Evolutionary conservation across 2,888 invertebrate genomes (phyloP).

Genomic region (Tetramorium bicarinatum): DNA sequence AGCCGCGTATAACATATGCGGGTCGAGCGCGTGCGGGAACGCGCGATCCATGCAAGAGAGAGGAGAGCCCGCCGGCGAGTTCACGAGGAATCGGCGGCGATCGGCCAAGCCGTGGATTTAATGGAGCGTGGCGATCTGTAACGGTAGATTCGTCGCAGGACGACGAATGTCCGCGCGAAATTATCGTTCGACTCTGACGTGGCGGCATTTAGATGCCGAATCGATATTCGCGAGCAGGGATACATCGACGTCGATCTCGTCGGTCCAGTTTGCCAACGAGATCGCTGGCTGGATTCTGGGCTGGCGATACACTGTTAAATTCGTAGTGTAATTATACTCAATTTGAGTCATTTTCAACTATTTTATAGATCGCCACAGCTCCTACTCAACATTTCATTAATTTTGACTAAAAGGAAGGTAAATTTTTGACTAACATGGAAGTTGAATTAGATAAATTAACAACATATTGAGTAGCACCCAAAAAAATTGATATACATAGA

Average conservation of each 20-base stretch:
- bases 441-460: too few relatives aligned
- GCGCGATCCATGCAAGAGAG: constrained; percentile 68
- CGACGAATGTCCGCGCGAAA: constrained; percentile 9
- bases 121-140: constrained; percentile 82
- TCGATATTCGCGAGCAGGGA: neutral
- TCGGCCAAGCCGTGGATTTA: constrained; percentile 76
- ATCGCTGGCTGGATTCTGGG: neutral
- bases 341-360: too few relatives aligned
- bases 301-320: too few relatives aligned
- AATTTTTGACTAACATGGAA: too few relatives aligned
- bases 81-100: constrained; percentile 77
- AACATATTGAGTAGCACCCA: too few relatives aligned
- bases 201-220: neutral
- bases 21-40: constrained; percentile 63
- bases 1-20: constrained; percentile 65
- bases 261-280: neutral
- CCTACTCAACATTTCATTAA: too few relatives aligned
- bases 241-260: neutral
- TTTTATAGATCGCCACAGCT: too few relatives aligned
- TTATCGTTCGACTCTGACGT: neutral
- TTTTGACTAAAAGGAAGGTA: too few relatives aligned
- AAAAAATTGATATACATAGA: too few relatives aligned
- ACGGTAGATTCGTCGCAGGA: constrained; percentile 76
- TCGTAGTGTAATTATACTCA: too few relatives aligned
- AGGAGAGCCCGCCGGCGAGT: constrained; percentile 62